phyloP scores from a whole-genome alignment of 2,113 vertebrate genomes.

The Dinomys branickii region DNA sequence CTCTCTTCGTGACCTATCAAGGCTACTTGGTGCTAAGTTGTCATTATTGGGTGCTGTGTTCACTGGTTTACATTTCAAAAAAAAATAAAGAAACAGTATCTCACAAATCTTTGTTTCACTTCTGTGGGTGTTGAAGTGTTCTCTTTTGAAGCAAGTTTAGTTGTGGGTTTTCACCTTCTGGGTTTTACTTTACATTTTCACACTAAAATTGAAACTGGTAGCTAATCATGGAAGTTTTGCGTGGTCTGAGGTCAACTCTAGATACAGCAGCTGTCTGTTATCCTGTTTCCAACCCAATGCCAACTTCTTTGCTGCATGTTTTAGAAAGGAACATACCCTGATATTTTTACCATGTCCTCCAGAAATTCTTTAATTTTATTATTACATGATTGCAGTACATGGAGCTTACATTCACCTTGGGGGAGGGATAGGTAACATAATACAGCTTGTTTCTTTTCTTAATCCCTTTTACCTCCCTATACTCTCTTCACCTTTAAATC shows the following conservation, averaged over 20 bases:
- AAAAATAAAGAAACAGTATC: neutral
- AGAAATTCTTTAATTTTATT: neutral
- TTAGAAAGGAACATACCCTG: slow-evolving; percentile 22
- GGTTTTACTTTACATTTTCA: slow-evolving; percentile 53
- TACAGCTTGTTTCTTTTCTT: neutral
- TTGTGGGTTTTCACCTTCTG: slow-evolving; percentile 62
- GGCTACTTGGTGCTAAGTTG: neutral
- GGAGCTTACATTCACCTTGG: neutral
- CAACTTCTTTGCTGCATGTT: neutral
- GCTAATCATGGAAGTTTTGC: slow-evolving; percentile 25
- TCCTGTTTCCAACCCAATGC: slow-evolving; percentile 12
- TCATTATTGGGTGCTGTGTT: neutral
- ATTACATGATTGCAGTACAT: neutral
- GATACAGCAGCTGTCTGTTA: neutral
- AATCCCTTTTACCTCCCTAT: neutral
- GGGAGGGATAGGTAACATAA: no score
- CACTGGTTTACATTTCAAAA: neutral
- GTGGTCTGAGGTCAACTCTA: slow-evolving; percentile 56
- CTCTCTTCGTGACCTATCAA: neutral
- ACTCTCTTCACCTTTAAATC: neutral
- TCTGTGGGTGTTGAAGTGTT: neutral
- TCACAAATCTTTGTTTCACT: slow-evolving; percentile 36
- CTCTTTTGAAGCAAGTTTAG: neutral
- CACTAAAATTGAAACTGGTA: slow-evolving; percentile 57
- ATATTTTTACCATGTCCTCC: neutral